Evolutionary conservation across 2,797 vertebrate genomes (phyloP).

Genomic region (Dicrostonyx torquatus): DNA sequence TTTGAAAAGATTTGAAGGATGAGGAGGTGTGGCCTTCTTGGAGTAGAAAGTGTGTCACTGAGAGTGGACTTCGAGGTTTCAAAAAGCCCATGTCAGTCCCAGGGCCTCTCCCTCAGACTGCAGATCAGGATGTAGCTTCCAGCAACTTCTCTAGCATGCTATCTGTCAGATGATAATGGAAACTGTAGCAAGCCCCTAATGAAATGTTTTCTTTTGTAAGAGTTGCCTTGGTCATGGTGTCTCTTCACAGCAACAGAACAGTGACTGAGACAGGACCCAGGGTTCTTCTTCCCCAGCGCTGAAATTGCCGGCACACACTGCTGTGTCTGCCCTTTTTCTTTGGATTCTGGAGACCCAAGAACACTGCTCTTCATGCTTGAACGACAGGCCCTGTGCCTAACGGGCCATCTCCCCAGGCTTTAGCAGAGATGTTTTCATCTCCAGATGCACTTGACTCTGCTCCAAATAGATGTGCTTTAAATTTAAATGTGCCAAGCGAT

Average conservation of each 20-base stretch:
- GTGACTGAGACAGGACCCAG: background rate
- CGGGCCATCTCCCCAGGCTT: background rate
- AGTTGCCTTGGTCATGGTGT: background rate
- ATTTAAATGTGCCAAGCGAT: slow-evolving; percentile 1
- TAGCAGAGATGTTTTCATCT: background rate
- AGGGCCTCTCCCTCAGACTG: background rate
- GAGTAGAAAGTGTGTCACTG: background rate
- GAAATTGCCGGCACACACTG: too few species aligned
- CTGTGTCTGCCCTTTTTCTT: rapidly evolving
- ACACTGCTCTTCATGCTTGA: background rate
- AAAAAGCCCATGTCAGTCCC: background rate
- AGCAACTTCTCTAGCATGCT: background rate
- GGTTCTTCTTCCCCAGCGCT: background rate
- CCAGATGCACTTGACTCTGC: slow-evolving; percentile 20
- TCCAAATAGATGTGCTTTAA: slow-evolving; percentile 44
- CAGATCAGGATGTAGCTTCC: background rate
- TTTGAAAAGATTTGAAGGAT: background rate
- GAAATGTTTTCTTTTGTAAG: background rate
- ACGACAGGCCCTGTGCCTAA: too few species aligned
- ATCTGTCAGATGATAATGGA: background rate
- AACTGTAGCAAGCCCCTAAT: background rate
- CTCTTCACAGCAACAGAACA: background rate
- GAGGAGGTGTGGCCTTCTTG: background rate
- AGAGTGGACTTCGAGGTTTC: background rate
- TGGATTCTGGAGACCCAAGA: background rate